Evolutionary conservation across 1,140 invertebrate species (phyloP).

Genomic region (Trialeurodes vaporariorum): DNA sequence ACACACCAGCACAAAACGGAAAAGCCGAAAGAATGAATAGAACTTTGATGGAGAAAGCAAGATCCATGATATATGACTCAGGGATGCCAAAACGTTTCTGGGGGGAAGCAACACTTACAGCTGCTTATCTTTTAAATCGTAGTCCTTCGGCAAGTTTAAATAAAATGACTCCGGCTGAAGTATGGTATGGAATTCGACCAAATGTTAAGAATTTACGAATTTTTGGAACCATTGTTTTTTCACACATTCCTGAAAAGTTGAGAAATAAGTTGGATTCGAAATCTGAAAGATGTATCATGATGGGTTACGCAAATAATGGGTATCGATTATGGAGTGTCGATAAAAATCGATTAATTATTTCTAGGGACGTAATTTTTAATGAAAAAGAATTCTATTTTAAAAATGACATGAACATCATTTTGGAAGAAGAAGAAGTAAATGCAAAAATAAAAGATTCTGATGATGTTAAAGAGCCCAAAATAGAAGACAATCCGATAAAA

Average conservation of each 20-base stretch:
- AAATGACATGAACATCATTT: not conserved
- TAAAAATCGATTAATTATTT: not conserved
- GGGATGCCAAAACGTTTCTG: conserved; percentile 23
- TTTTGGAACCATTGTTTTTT: conserved; percentile 18
- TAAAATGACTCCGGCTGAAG: conserved; percentile 30
- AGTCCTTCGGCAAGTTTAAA: conserved; percentile 30
- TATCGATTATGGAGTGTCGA: not conserved
- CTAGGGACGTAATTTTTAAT: conserved; percentile 5
- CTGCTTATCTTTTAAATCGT: conserved; percentile 36
- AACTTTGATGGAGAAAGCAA: conserved; percentile 24
- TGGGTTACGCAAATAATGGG: conserved; percentile 4
- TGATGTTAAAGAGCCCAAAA: not conserved
- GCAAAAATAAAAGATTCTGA: not conserved
- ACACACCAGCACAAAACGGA: conserved; percentile 31
- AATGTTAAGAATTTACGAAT: conserved; percentile 6
- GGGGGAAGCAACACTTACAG: conserved; percentile 31
- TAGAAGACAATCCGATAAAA: not conserved
- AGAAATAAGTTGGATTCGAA: conserved; percentile 7
- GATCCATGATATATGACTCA: conserved; percentile 30
- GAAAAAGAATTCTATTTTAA: not conserved
- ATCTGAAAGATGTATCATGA: conserved; percentile 1
- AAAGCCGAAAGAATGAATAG: conserved; percentile 30
- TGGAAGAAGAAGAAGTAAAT: not conserved
- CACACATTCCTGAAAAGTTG: conserved; percentile 1
- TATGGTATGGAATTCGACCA: conserved; percentile 6